A percentile compares a stretch with the other conserved stretches of the same genome.
Conservation (phyloP, 1,140 invertebrate species). For the Musca vetustissima region DNA sequence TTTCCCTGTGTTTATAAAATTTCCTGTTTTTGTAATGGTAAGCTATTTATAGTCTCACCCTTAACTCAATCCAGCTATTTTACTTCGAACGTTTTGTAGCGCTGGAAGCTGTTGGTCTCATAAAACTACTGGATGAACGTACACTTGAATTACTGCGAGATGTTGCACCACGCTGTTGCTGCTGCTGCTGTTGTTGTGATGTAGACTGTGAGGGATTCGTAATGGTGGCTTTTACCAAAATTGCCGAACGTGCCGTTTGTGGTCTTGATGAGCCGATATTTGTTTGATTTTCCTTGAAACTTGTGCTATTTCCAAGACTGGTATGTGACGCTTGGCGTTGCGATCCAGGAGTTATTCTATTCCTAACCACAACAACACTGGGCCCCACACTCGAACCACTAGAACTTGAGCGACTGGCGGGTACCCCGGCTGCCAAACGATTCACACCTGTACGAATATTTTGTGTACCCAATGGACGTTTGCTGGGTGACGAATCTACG, state of each 20-base stretch:
- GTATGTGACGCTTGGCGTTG: constrained; percentile 26
- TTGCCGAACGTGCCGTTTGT: constrained; percentile 44
- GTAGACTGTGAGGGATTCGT: constrained; percentile 5
- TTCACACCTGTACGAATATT: constrained; percentile 33
- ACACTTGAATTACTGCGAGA: constrained; percentile 37
- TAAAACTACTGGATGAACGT: constrained; percentile 57
- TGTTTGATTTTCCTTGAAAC: constrained; percentile 48
- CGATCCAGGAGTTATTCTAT: background rate
- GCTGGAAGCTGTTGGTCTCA: constrained; percentile 60
- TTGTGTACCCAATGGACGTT: constrained; percentile 43
- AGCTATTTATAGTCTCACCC: no score
- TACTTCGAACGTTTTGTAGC: constrained; percentile 56
- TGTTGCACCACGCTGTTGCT: background rate
- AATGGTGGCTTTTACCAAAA: constrained; percentile 49
- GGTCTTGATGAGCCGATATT: constrained; percentile 25
- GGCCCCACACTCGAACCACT: constrained; percentile 65
- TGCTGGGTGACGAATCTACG: constrained; percentile 50
- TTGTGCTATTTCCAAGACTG: constrained; percentile 40
- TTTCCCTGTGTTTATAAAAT: no score
- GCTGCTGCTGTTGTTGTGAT: constrained; percentile 7
- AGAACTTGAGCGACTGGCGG: constrained; percentile 71
- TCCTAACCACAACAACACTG: constrained; percentile 46
- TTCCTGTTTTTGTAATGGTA: no score
- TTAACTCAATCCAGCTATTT: no score
- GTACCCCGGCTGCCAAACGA: constrained; percentile 56